Evolutionary conservation across 2,797 vertebrate genomes (phyloP).

Genomic region (Aldrovandia affinis): DNA sequence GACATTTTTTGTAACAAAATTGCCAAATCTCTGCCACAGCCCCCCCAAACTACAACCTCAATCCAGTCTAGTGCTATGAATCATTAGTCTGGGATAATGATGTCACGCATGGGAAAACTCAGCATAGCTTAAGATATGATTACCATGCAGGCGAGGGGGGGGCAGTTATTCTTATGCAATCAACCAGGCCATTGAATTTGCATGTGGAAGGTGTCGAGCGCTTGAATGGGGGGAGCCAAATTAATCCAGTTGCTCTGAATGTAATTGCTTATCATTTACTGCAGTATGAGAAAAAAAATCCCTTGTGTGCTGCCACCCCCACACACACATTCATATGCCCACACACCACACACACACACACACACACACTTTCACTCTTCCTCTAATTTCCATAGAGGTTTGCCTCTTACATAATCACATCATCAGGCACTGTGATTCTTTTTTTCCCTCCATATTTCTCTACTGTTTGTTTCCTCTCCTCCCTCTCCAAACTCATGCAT

Average conservation of each 20-base stretch:
- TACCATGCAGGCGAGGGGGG: not conserved
- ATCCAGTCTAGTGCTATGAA: not conserved
- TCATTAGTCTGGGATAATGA: not conserved
- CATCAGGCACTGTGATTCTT: constrained; percentile 53
- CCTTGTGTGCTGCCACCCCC: not conserved
- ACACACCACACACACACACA: constrained; percentile 41
- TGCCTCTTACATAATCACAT: constrained; percentile 74
- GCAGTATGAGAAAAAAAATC: constrained; percentile 13
- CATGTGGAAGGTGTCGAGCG: constrained; percentile 26
- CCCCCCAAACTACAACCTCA: not conserved
- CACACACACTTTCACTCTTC: constrained; percentile 41
- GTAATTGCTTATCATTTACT: constrained; percentile 26
- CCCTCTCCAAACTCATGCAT: constrained; percentile 35
- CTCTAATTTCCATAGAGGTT: constrained; percentile 61
- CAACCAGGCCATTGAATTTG: constrained; percentile 32
- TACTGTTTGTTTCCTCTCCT: constrained; percentile 27
- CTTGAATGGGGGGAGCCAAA: constrained; percentile 15
- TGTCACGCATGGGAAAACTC: constrained; percentile 3
- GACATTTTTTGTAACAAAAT: not conserved
- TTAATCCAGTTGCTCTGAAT: constrained; percentile 31
- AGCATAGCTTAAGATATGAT: constrained; percentile 1
- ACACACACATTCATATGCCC: constrained; percentile 44
- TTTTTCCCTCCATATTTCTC: constrained; percentile 5
- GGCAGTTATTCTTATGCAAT: constrained; percentile 6
- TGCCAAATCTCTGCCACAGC: not conserved